Evolutionary conservation across 2,113 vertebrate genomes (phyloP), one percentile per base, ranked within the genome.

Genomic region (Ascaphus truei): DNA sequence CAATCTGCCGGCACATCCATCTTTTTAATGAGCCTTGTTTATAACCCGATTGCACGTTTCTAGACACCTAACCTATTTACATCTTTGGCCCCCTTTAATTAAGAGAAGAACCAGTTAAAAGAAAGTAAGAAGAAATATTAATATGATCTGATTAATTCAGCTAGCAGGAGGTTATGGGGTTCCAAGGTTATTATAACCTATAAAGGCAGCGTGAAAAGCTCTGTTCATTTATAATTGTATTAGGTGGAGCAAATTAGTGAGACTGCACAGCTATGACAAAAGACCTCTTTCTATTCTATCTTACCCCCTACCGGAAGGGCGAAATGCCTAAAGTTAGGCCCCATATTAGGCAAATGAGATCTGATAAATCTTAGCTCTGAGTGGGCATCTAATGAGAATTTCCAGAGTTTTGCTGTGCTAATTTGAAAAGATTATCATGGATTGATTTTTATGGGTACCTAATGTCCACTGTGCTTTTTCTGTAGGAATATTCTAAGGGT

Each of bases 11-110:
- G 84, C 80, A 85, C 91, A 93, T 93, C 89, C 88, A 91, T 93
- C 92, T 92, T 92, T 87, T 92, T 93, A 93, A 93, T 93, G 90
- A 93, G 91, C 87, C 89, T 93, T 93, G 92, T 92, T 92, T 93
- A 92, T 92, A 93, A 90, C 90, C 84, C 74, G 79, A 84, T 72
- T 80, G 88, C 84, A 84, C 81, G 80, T 87, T 89, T 80, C 85
- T 71, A 86, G 84, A 89, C 89, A 89, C 91, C 87, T 88, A 86
- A 83, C 86, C 89, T 90, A 89, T 92, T 93, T 92, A 92, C 88
- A 76, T 92, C 88, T 90, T 88, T 91, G 90, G 85, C 90, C 89
- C 71, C 88, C 89, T 92, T 92, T 92, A 92, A 93, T 92, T 93
- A 92, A 91, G 87, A 91, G 87, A 88, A 90, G 87, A 89, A 93